A percentile compares a stretch with the other conserved stretches of the same genome.
phyloP scores from a whole-genome alignment of 1,140 invertebrate species.

The Matsumurasca onukii region DNA sequence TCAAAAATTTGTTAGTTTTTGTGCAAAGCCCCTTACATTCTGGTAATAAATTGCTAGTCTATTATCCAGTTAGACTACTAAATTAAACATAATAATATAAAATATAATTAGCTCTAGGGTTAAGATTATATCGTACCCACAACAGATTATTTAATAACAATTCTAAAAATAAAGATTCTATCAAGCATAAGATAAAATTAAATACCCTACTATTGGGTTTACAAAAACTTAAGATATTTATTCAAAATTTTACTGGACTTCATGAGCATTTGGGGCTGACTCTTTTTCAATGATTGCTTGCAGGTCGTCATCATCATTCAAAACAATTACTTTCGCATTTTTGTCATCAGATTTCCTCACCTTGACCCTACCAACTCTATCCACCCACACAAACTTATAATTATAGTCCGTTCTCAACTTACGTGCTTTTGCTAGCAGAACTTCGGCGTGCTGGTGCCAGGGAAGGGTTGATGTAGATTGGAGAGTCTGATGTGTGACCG shows the following conservation, averaged over 20 bases:
- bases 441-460: neutral
- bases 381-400: conserved; percentile 20
- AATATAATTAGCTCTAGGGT: neutral
- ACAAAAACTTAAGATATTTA: neutral
- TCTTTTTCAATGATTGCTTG: neutral
- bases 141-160: neutral
- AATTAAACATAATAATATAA: neutral
- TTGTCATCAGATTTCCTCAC: conserved; percentile 17
- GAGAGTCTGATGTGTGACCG: neutral
- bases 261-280: too few species aligned
- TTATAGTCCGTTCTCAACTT: conserved; percentile 9
- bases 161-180: neutral
- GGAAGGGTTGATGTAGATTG: conserved; percentile 18
- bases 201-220: neutral
- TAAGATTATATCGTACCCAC: neutral
- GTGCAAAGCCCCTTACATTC: neutral
- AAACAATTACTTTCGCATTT: neutral
- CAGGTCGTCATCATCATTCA: conserved; percentile 16
- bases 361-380: conserved; percentile 2
- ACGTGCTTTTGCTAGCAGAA: conserved; percentile 14
- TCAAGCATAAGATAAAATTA: neutral
- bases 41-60: neutral
- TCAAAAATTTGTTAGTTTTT: neutral
- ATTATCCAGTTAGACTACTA: neutral
- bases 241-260: neutral